Evolutionary conservation across 2,797 vertebrate genomes (phyloP).

Genomic region (Gobionotothen gibberifrons): DNA sequence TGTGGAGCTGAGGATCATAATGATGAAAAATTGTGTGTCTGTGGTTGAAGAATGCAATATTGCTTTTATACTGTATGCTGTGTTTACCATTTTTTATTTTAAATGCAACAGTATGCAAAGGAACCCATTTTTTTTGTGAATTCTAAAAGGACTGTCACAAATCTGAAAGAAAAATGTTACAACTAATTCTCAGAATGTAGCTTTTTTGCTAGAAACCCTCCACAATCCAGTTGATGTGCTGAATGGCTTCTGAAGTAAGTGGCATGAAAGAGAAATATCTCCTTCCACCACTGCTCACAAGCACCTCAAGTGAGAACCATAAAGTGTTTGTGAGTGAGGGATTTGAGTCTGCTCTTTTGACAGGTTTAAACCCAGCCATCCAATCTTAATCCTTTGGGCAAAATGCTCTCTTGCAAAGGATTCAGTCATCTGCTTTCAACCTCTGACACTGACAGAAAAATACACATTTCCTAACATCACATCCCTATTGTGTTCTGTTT

Average conservation of each 20-base stretch:
- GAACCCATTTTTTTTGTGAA: conserved; percentile 10
- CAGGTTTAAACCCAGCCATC: conserved; percentile 83
- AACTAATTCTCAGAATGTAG: conserved; percentile 62
- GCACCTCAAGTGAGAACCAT: conserved; percentile 79
- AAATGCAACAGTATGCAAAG: conserved; percentile 11
- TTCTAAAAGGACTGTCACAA: conserved; percentile 35
- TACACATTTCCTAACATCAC: conserved; percentile 68
- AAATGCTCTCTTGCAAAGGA: conserved; percentile 80
- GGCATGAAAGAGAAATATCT: conserved; percentile 81
- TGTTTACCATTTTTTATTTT: conserved; percentile 18
- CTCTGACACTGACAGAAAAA: conserved; percentile 78
- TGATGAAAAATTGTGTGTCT: conserved; percentile 19
- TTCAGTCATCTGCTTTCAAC: conserved; percentile 83
- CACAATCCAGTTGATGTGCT: conserved; percentile 78
- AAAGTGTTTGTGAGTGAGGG: conserved; percentile 82
- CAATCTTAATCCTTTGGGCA: conserved; percentile 83
- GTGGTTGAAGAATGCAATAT: conserved; percentile 7
- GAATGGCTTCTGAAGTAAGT: conserved; percentile 80
- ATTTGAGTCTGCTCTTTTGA: conserved; percentile 83
- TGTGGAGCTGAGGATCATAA: conserved; percentile 2
- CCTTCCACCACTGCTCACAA: conserved; percentile 76
- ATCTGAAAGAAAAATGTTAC: conserved; percentile 39
- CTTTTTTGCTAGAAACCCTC: conserved; percentile 73
- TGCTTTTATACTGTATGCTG: background rate
- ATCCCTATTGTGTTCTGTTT: conserved; percentile 62